These are phyloP conservation scores for Protodeltote pygarga DNA, from an alignment of 2,888 invertebrate species.

Conservation along the genomic window DNA sequence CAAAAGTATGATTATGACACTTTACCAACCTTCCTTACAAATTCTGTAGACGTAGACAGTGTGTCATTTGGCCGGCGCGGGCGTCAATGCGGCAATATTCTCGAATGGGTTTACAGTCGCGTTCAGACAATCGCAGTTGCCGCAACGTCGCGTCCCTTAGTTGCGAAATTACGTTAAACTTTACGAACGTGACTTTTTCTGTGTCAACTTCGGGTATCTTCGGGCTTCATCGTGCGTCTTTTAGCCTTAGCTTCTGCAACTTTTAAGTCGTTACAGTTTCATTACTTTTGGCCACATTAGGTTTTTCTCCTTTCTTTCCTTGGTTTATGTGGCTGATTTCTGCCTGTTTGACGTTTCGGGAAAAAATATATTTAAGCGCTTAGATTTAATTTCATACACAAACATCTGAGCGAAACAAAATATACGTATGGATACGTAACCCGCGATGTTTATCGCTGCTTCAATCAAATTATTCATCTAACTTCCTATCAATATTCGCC, in stretches of 20 bases:
- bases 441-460: no score
- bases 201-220: constrained; percentile 39
- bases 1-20: neutral
- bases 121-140: constrained; percentile 40
- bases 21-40: constrained; percentile 6
- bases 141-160: constrained; percentile 47
- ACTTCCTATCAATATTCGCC: no score
- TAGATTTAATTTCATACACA: no score
- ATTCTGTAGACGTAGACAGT: constrained; percentile 26
- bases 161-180: constrained; percentile 41
- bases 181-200: constrained; percentile 52
- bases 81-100: constrained; percentile 30
- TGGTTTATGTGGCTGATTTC: no score
- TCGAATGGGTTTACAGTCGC: constrained; percentile 27
- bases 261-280: neutral
- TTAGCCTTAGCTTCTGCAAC: neutral
- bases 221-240: constrained; percentile 10
- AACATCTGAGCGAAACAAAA: no score
- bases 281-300: no score
- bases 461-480: no score
- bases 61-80: constrained; percentile 19
- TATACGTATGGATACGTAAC: no score
- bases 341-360: no score
- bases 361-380: no score
- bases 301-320: no score